Evolutionary conservation across 2,113 vertebrate species (phyloP), one percentile per base, ranked within the genome.

Genomic region (Columba livia): DNA sequence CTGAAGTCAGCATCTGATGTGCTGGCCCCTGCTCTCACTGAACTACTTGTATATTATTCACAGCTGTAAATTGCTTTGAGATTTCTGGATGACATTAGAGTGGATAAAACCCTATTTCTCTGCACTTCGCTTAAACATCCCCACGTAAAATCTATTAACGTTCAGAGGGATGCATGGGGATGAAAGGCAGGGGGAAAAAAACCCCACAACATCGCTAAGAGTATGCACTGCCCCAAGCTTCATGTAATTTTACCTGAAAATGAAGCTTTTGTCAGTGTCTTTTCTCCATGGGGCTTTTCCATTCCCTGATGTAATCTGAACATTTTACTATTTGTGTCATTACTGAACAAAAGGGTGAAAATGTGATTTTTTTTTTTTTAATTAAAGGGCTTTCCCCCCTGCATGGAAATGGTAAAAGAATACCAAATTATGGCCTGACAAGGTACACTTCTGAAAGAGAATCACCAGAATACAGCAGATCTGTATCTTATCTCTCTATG

Each of bases 401-500:
- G 75, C 47, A 12, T 28, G 85, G 85, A 93, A 94, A 88, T 26
- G 38, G 80, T 89, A 84, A 95, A 96, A 94, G 94, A 92, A 92
- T 96, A 95, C 96, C 88, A 95, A 97, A 96, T 97, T 86, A 92
- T 89, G 94, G 92, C 85, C 94, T 88, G 96, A 96, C 94, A 95
- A 94, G 96, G 85, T 86, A 66, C 62, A 79, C 71, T 94, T 87
- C 71, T 91, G 91, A 91, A 84, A 91, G 94, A 91, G 91, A 96
- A 97, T 90, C 95, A 89, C 79, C 78, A 60, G 88, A 81, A 88
- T 89, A 96, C 94, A 94, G 96, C 93, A 93, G 94, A 97, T 97
- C 96, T 96, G 73, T 95, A 97, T 97, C 96, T 97, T 96, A 95
- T 96, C 94, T 95, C 91, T 95, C 79, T 81, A 54, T 92, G 96